These are phyloP conservation scores for Pygoscelis adeliae DNA, from an alignment of 2,113 vertebrate genomes.

Conservation along the genomic window DNA sequence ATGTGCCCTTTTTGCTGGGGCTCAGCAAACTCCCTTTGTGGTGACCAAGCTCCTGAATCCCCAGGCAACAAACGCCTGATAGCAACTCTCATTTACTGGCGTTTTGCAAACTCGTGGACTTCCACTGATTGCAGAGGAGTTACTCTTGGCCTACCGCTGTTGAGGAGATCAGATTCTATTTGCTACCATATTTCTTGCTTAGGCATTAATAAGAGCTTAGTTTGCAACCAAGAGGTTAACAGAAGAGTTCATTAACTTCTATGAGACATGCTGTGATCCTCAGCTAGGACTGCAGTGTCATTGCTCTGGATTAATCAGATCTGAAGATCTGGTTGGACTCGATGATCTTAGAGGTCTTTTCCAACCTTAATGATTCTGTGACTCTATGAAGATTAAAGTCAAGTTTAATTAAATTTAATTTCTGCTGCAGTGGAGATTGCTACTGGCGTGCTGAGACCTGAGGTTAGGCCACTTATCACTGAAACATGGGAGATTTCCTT, in stretches of 20 bases:
- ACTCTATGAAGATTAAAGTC: background rate
- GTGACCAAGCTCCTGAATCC: background rate
- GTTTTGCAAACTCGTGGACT: background rate
- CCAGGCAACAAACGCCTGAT: background rate
- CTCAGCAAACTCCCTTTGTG: background rate
- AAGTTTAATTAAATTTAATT: background rate
- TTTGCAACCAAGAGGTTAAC: background rate
- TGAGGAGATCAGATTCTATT: background rate
- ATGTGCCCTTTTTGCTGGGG: background rate
- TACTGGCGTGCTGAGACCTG: background rate
- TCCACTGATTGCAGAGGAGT: background rate
- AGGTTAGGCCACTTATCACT: background rate
- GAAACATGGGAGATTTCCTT: background rate
- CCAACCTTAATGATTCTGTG: too few species aligned
- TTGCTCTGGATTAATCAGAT: background rate
- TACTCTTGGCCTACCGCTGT: background rate
- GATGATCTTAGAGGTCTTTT: too few species aligned
- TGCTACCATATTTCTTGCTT: background rate
- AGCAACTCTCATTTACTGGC: background rate
- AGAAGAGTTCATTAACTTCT: background rate
- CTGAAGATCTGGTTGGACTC: background rate
- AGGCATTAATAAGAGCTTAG: background rate
- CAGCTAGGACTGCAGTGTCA: background rate
- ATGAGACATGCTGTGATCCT: background rate
- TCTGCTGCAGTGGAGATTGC: background rate